Evolutionary conservation across 2,113 vertebrate species (phyloP).

Genomic region (Dromas ardeola): DNA sequence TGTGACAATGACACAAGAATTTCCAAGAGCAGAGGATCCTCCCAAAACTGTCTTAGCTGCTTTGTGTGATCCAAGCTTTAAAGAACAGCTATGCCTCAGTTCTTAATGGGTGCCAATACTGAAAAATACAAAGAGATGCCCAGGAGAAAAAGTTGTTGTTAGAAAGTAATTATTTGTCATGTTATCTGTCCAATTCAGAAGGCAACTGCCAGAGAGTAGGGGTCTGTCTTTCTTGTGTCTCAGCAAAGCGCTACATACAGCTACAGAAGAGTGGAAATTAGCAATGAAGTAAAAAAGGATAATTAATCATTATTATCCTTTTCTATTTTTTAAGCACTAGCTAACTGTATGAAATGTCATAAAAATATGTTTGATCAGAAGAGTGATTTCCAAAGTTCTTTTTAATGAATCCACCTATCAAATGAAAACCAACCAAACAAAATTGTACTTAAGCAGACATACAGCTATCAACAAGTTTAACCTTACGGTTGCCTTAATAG

Average conservation of each 20-base stretch:
- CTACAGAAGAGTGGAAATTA: not conserved
- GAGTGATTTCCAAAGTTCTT: not conserved
- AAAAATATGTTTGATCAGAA: not conserved
- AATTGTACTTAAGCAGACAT: not conserved
- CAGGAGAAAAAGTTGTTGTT: slow-evolving; percentile 49
- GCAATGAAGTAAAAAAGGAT: not conserved
- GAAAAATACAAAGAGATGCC: slow-evolving; percentile 35
- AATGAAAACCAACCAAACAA: not conserved
- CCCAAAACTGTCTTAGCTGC: slow-evolving; percentile 11
- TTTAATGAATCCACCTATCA: not conserved
- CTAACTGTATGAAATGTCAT: not conserved
- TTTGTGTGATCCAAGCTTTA: slow-evolving; percentile 54
- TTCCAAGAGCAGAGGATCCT: slow-evolving; percentile 61
- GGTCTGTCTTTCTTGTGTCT: not conserved
- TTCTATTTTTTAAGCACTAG: not conserved
- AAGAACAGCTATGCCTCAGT: slow-evolving; percentile 37
- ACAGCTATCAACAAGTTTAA: not conserved
- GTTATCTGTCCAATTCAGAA: not conserved
- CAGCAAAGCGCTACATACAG: not conserved
- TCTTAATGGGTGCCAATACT: slow-evolving; percentile 49
- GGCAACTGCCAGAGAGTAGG: not conserved
- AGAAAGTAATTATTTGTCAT: slow-evolving; percentile 39
- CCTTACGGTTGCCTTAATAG: not conserved
- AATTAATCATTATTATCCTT: not conserved
- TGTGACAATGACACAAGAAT: slow-evolving; percentile 70